Evolutionary conservation across 1,140 invertebrate genomes (phyloP).

Genomic region (Drosophila baimaii): DNA sequence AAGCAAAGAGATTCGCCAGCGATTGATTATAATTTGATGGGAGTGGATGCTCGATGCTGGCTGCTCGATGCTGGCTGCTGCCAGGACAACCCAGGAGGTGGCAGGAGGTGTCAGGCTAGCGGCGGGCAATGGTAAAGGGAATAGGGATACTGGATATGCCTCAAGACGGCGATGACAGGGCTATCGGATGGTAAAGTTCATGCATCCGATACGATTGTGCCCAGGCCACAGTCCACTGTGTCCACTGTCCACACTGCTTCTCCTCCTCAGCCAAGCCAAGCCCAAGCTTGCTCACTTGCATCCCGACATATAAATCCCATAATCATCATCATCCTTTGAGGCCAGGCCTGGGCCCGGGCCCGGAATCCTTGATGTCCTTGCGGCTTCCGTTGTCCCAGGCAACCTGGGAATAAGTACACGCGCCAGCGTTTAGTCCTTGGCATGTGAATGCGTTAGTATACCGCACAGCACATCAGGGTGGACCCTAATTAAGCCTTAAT

Average conservation of each 20-base stretch:
- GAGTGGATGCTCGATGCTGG: neutral
- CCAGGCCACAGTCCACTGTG: neutral
- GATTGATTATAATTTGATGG: slow-evolving; percentile 35
- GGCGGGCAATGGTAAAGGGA: no score
- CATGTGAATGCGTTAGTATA: slow-evolving; percentile 2
- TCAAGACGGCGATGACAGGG: slow-evolving; percentile 1
- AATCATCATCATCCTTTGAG: slow-evolving; percentile 7
- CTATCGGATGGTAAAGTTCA: slow-evolving; percentile 15
- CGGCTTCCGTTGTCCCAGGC: slow-evolving; percentile 23
- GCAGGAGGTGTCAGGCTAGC: neutral
- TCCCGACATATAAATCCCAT: slow-evolving; percentile 7
- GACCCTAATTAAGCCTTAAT: no score
- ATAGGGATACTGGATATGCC: neutral
- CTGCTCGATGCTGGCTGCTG: neutral
- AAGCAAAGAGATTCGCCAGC: slow-evolving; percentile 21
- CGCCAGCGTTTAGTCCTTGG: slow-evolving; percentile 27
- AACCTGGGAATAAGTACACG: slow-evolving; percentile 30
- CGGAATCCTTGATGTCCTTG: neutral
- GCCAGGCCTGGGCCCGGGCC: neutral
- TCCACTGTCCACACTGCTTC: neutral
- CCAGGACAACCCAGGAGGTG: slow-evolving; percentile 6
- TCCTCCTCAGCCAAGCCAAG: no score
- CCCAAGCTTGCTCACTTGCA: slow-evolving; percentile 4
- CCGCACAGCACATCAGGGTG: neutral
- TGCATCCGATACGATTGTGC: neutral